Conservation (phyloP, 2,113 vertebrate species). For the Bambusicola thoracicus region DNA sequence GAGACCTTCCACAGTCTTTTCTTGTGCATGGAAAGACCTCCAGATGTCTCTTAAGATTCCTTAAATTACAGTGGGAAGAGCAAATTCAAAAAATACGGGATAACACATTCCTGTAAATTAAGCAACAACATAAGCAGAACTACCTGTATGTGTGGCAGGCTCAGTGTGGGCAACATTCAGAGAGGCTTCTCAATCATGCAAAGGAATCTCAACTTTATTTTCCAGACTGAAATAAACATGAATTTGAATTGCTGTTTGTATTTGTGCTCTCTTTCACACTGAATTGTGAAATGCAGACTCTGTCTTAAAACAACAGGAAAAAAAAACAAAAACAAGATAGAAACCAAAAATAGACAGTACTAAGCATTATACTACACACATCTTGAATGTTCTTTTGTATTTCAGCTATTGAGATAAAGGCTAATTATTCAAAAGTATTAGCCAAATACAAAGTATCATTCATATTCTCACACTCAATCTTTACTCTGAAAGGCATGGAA, state of each 20-base stretch:
- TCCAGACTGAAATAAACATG: not conserved
- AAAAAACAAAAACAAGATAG: not conserved
- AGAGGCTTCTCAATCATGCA: not conserved
- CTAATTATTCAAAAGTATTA: not conserved
- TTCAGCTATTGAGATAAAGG: not conserved
- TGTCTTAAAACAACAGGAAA: not conserved
- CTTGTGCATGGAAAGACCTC: not conserved
- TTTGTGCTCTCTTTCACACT: not conserved
- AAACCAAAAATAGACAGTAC: not conserved
- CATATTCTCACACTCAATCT: not conserved
- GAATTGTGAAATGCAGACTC: not conserved
- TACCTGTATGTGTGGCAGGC: not conserved
- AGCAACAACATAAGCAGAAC: not conserved
- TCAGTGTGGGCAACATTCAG: not conserved
- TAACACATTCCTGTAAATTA: not conserved
- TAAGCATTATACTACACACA: not conserved
- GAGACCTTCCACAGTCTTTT: not conserved
- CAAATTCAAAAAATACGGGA: not conserved
- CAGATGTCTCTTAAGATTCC: not conserved
- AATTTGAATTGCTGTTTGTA: not conserved
- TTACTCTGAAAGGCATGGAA: not conserved
- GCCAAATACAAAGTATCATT: not conserved
- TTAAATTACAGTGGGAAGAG: not conserved
- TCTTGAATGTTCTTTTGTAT: not conserved
- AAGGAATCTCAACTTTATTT: not conserved